Evolutionary conservation across 2,797 vertebrate genomes (phyloP).

Genomic region (Brachymystax lenok): DNA sequence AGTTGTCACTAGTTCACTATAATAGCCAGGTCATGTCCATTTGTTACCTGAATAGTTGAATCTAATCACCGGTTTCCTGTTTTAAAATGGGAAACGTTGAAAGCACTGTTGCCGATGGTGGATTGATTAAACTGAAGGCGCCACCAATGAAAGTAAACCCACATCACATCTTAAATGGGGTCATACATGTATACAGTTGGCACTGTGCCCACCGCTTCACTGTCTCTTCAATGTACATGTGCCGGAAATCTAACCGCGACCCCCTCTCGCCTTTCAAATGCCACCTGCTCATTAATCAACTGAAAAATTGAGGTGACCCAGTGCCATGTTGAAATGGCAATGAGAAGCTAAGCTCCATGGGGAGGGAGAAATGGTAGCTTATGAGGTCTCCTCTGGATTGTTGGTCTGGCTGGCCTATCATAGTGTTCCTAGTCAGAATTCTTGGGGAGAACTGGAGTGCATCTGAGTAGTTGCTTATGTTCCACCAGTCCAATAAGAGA

Average conservation of each 20-base stretch:
- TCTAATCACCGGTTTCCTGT: not conserved
- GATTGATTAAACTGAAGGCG: not conserved
- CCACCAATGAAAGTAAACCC: constrained; percentile 25
- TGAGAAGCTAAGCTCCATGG: not conserved
- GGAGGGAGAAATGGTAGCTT: not conserved
- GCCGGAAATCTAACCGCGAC: constrained; percentile 31
- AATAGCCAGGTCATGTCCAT: not conserved
- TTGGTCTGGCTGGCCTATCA: no score
- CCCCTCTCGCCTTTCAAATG: constrained; percentile 43
- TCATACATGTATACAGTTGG: constrained; percentile 24
- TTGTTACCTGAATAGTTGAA: not conserved
- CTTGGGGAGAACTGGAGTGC: not conserved
- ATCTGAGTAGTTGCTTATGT: not conserved
- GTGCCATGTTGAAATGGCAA: not conserved
- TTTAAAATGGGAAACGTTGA: not conserved
- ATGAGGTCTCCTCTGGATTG: no score
- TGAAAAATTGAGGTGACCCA: constrained; percentile 26
- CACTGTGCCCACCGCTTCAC: constrained; percentile 29
- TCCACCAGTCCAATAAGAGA: no score
- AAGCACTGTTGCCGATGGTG: not conserved
- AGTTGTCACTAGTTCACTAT: not conserved
- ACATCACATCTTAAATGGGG: constrained; percentile 36
- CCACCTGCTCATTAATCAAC: constrained; percentile 18
- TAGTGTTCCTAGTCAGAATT: no score
- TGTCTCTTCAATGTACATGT: constrained; percentile 35